Conservation (phyloP, 2,888 invertebrate genomes). For the Orthonychiurus folsomi region DNA sequence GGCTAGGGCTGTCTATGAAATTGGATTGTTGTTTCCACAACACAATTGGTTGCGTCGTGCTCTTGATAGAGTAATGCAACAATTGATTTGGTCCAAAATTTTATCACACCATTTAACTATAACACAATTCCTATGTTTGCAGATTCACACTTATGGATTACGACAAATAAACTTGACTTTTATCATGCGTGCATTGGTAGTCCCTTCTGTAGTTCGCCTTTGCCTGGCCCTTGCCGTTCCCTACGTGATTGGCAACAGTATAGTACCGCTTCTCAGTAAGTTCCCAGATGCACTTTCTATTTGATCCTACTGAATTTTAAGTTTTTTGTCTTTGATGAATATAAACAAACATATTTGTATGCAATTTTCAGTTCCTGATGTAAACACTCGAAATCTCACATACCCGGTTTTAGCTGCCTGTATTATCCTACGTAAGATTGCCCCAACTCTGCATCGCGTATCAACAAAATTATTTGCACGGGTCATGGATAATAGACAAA, state of each 20-base stretch:
- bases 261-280: slow-evolving; percentile 46
- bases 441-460: slow-evolving; percentile 80
- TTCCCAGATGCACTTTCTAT: neutral
- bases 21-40: slow-evolving; percentile 92
- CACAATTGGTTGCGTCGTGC: slow-evolving; percentile 88
- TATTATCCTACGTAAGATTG: slow-evolving; percentile 58
- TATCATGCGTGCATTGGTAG: slow-evolving; percentile 73
- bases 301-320: neutral
- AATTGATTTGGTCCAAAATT: too few species aligned
- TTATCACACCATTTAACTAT: too few species aligned
- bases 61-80: slow-evolving; percentile 60
- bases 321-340: too few species aligned
- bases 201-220: slow-evolving; percentile 79
- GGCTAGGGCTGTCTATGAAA: slow-evolving; percentile 94
- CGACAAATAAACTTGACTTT: slow-evolving; percentile 83
- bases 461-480: slow-evolving; percentile 91
- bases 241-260: slow-evolving; percentile 73
- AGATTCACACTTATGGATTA: slow-evolving; percentile 83
- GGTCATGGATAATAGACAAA: slow-evolving; percentile 96
- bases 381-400: slow-evolving; percentile 65
- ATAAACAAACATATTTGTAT: too few species aligned
- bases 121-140: slow-evolving; percentile 16
- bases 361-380: slow-evolving; percentile 36
- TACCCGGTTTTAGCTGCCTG: slow-evolving; percentile 65
- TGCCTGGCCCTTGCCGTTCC: slow-evolving; percentile 85